Conservation (phyloP, 2,113 vertebrate species). For the Amphiprion ocellaris region DNA sequence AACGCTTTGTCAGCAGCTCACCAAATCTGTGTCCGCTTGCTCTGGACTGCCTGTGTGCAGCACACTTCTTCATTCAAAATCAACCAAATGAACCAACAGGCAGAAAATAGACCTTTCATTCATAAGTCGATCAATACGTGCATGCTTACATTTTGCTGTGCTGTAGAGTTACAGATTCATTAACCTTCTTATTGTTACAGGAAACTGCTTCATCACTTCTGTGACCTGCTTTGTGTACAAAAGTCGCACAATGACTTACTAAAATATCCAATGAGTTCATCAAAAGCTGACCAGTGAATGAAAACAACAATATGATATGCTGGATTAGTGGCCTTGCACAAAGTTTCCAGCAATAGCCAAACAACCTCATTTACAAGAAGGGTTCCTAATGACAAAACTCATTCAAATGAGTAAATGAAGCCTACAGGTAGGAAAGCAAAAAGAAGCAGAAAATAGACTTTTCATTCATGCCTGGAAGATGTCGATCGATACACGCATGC, state of each 20-base stretch:
- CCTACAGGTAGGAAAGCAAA: no score
- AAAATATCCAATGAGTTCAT: not conserved
- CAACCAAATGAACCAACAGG: conserved; percentile 14
- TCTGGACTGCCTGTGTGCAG: conserved; percentile 25
- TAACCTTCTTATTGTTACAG: not conserved
- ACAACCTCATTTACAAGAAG: not conserved
- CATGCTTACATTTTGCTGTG: not conserved
- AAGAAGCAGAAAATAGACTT: conserved; percentile 12
- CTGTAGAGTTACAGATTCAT: not conserved
- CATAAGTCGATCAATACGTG: not conserved
- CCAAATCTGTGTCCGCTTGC: conserved; percentile 69
- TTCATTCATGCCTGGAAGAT: conserved; percentile 9
- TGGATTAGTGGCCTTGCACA: conserved; percentile 6
- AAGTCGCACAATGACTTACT: no score
- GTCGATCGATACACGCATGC: not conserved
- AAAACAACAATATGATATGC: not conserved
- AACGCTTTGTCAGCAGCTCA: conserved; percentile 77
- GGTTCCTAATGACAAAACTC: not conserved
- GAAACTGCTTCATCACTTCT: not conserved
- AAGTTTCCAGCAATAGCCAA: conserved; percentile 14
- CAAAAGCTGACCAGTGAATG: not conserved
- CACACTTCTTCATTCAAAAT: conserved; percentile 41
- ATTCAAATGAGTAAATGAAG: no score
- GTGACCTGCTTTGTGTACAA: no score
- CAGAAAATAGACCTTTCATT: conserved; percentile 32